These are phyloP conservation scores for Cochlearius cochlearius DNA, from an alignment of 2,113 vertebrate genomes.

Conservation along the genomic window DNA sequence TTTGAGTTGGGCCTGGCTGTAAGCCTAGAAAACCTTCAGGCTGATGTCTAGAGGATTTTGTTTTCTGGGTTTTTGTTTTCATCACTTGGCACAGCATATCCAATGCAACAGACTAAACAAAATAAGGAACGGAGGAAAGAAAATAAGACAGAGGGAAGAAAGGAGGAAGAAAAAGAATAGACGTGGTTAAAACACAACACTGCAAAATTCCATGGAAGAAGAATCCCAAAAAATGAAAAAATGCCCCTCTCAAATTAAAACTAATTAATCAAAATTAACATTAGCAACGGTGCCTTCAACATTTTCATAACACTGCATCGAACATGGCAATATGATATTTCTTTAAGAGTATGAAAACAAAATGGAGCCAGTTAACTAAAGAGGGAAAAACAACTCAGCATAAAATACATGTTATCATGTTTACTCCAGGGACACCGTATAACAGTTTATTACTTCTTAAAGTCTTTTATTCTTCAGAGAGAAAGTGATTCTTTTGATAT, in stretches of 20 bases:
- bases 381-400: neutral
- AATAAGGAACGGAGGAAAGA: neutral
- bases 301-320: neutral
- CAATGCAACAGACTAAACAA: neutral
- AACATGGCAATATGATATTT: neutral
- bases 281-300: neutral
- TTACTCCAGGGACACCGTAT: neutral
- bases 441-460: conserved; percentile 47
- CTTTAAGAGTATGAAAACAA: neutral
- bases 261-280: neutral
- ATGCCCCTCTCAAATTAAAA: neutral
- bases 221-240: neutral
- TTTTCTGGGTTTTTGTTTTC: conserved; percentile 21
- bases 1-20: conserved; percentile 13
- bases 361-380: neutral
- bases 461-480: conserved; percentile 20
- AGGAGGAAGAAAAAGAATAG: neutral
- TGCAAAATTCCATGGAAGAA: neutral
- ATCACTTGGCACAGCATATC: neutral
- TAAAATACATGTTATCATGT: conserved; percentile 1
- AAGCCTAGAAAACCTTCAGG: conserved; percentile 22
- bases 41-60: conserved; percentile 34
- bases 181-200: neutral
- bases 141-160: neutral
- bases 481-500: conserved; percentile 35